Conservation (phyloP, 1,140 invertebrate species). For the Parasteatoda tepidariorum region DNA sequence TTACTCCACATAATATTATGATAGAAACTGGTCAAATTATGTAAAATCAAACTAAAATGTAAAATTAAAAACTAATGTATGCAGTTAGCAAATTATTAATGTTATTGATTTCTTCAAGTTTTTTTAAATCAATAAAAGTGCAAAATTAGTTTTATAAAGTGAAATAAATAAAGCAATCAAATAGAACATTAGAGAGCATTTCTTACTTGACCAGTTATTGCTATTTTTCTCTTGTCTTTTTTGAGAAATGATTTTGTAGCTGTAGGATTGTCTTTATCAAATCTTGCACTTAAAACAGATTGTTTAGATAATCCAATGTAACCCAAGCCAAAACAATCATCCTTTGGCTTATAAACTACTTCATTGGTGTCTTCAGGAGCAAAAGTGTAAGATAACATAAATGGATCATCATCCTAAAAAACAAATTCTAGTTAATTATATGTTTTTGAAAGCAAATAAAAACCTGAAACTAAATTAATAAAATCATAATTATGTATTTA, state of each 20-base stretch:
- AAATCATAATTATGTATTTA: background rate
- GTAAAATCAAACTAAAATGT: no score
- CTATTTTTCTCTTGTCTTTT: constrained; percentile 77
- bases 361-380: constrained; percentile 87
- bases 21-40: no score
- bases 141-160: background rate
- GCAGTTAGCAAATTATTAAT: no score
- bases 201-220: constrained; percentile 80
- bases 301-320: constrained; percentile 79
- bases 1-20: no score
- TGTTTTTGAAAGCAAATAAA: background rate
- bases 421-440: background rate
- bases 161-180: no score
- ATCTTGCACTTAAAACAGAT: constrained; percentile 10
- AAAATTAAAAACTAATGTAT: no score
- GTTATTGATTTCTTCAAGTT: background rate
- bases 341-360: constrained; percentile 79
- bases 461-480: no score
- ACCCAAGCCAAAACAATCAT: constrained; percentile 78
- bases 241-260: constrained; percentile 65
- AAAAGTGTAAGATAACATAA: constrained; percentile 72
- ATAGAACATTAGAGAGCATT: constrained; percentile 81
- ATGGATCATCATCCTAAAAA: constrained; percentile 66
- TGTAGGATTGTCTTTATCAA: constrained; percentile 55
- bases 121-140: background rate